Evolutionary conservation across 2,888 invertebrate species (phyloP), one percentile per base, ranked within the genome.

Genomic region (Nysson spinosus): DNA sequence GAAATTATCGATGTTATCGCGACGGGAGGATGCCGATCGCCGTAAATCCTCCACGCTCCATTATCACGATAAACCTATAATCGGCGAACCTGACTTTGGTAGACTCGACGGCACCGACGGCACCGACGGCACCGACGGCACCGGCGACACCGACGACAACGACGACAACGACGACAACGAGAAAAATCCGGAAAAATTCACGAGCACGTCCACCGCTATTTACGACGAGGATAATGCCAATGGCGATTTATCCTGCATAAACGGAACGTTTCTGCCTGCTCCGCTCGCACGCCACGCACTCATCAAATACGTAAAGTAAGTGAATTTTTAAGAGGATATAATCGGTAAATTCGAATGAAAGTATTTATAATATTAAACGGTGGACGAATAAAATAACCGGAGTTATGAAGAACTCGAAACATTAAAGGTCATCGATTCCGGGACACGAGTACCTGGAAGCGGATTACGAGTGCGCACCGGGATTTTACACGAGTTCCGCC

Each of bases 271-370:
- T 68, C 61, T 85, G 37, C 86, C 86, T 6, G 86, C 86, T 0
- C 86, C 86, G 32, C 71, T 81, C 40, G 72, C 81, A 19, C 81
- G 77, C 34, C 83, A 86, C 61, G 83, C 85, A 14, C 77, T 86
- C 69, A 86, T 86, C 79, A 86, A 86, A 86, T 86, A 86, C 78
- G 83, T 86, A 69, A 86, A 86, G 86, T 86, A 74, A 85, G 86
- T 80, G 55, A 61, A 24, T 56, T 66, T 61, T n/a, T n/a, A n/a
- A n/a, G n/a, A n/a, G n/a, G n/a, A n/a, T n/a, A n/a, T n/a, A n/a
- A n/a, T n/a, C n/a, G 5, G 9, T 20, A 19, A 11, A 30, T 39
- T 22, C 20, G 20, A 11, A 7, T 40, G 34, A 34, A 24, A 44
- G 32, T 35, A 49, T 49, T 56, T 51, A n/a, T n/a, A n/a, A n/a